A percentile compares a stretch with the other conserved stretches of the same genome.
phyloP scores from a whole-genome alignment of 2,113 vertebrate genomes.

The Pomatostomus ruficeps region DNA sequence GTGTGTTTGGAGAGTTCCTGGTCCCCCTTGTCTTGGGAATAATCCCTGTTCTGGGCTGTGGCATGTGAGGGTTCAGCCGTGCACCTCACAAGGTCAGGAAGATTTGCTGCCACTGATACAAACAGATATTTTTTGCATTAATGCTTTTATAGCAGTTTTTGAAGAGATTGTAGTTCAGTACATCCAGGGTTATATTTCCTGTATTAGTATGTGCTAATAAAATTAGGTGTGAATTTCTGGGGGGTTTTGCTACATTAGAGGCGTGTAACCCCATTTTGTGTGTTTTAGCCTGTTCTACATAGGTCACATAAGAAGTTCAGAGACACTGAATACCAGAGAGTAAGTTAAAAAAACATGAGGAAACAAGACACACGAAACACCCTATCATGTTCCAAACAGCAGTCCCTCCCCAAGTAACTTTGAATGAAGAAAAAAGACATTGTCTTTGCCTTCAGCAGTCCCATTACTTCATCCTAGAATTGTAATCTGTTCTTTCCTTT shows the following conservation, averaged over 20 bases:
- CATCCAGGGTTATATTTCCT: background rate
- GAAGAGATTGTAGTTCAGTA: background rate
- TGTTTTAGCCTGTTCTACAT: fast-evolving
- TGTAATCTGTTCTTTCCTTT: background rate
- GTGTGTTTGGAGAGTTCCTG: fast-evolving
- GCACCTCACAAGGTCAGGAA: background rate
- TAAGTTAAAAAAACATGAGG: background rate
- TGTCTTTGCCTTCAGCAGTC: background rate
- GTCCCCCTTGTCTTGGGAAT: fast-evolving
- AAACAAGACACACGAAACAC: background rate
- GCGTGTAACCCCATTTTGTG: background rate
- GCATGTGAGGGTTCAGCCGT: fast-evolving
- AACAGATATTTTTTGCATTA: background rate
- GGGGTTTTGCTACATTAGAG: fast-evolving
- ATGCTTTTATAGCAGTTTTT: background rate
- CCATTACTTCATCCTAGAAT: background rate
- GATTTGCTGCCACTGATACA: background rate
- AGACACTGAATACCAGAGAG: background rate
- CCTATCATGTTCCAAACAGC: background rate
- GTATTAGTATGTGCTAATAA: background rate
- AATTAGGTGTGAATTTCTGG: background rate
- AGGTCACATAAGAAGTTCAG: fast-evolving
- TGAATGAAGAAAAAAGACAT: fast-evolving
- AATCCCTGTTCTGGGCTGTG: fast-evolving
- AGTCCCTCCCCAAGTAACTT: background rate